Evolutionary conservation across 2,888 invertebrate genomes (phyloP).

Genomic region (Panzeria rudis): DNA sequence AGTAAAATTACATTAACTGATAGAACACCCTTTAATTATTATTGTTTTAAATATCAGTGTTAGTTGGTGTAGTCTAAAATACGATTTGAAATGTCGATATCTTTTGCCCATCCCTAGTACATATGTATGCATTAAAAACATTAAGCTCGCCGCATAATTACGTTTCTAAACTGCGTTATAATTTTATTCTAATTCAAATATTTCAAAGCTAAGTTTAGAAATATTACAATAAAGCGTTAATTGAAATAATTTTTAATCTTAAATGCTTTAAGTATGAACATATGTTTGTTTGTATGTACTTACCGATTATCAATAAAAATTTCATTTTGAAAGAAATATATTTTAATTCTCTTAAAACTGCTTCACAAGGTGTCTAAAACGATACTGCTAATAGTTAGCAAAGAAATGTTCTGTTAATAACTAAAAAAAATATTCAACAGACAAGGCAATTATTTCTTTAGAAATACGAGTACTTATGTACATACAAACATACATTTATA

Average conservation of each 20-base stretch:
- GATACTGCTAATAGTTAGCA: conserved; percentile 44
- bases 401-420: conserved; percentile 31
- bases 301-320: conserved; percentile 56
- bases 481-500: not conserved
- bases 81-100: too few relatives aligned
- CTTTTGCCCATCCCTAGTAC: too few relatives aligned
- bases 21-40: too few relatives aligned
- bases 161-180: too few relatives aligned
- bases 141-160: too few relatives aligned
- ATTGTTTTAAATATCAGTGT: too few relatives aligned
- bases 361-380: conserved; percentile 30
- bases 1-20: too few relatives aligned
- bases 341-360: conserved; percentile 34
- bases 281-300: not conserved
- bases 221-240: not conserved
- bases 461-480: not conserved
- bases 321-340: conserved; percentile 48
- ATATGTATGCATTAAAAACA: not conserved
- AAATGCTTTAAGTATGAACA: not conserved
- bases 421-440: conserved; percentile 19
- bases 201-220: too few relatives aligned
- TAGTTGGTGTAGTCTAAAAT: too few relatives aligned
- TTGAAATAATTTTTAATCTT: not conserved
- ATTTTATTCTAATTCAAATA: too few relatives aligned
- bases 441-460: not conserved